Conservation (phyloP, 2,888 invertebrate genomes). For the Agrochola litura region DNA sequence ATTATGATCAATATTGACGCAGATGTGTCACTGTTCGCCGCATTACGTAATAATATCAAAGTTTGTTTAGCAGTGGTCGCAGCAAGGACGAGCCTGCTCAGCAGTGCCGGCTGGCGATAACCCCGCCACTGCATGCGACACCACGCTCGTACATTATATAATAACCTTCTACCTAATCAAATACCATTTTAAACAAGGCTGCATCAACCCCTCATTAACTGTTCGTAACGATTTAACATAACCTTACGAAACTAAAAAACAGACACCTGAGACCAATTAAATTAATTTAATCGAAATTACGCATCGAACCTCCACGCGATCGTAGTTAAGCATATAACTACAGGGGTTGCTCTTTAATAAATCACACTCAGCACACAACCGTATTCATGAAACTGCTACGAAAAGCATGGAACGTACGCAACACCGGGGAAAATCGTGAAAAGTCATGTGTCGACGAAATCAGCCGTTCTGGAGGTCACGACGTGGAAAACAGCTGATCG, state of each 20-base stretch:
- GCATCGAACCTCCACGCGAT: conserved; percentile 21
- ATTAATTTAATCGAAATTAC: conserved; percentile 33
- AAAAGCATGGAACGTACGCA: conserved; percentile 71
- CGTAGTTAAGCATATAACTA: not conserved
- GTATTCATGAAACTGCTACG: conserved; percentile 73
- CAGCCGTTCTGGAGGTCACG: conserved; percentile 68
- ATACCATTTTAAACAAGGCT: conserved; percentile 2
- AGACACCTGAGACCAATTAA: conserved; percentile 28
- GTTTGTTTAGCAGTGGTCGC: conserved; percentile 76
- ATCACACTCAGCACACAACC: conserved; percentile 70
- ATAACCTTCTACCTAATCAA: conserved; percentile 30
- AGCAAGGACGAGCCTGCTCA: conserved; percentile 75
- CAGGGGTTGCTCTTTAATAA: conserved; percentile 34
- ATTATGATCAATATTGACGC: conserved; percentile 88
- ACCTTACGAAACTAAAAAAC: conserved; percentile 46
- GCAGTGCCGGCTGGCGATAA: conserved; percentile 72
- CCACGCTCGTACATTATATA: conserved; percentile 59
- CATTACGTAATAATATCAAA: conserved; percentile 85
- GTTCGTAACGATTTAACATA: conserved; percentile 38
- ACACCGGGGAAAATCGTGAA: conserved; percentile 74
- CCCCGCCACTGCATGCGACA: conserved; percentile 66
- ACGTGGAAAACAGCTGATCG: conserved; percentile 81
- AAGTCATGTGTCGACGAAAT: conserved; percentile 73
- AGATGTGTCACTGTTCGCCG: conserved; percentile 81
- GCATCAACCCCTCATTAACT: conserved; percentile 4